A percentile compares a stretch with the other conserved stretches of the same genome.
phyloP scores from a whole-genome alignment of 2,888 invertebrate species.

The Drosophila mimetica region DNA sequence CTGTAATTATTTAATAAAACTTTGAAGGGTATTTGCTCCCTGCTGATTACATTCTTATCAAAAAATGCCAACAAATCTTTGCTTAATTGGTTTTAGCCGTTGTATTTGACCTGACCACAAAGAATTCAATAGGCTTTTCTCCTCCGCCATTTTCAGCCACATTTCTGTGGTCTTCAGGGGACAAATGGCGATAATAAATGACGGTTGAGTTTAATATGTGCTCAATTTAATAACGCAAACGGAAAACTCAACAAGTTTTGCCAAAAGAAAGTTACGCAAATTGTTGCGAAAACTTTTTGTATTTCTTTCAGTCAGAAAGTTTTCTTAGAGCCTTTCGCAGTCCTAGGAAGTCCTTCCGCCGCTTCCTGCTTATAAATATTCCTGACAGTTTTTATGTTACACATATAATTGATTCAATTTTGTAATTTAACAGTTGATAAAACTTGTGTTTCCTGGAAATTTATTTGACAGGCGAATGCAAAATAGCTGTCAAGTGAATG shows the following conservation, averaged over 20 bases:
- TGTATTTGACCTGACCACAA: background rate
- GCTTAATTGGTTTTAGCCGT: no score
- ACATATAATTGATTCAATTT: background rate
- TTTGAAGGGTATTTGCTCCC: constrained; percentile 4
- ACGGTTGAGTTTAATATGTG: constrained; percentile 19
- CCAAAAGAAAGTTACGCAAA: constrained; percentile 12
- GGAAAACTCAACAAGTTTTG: constrained; percentile 11
- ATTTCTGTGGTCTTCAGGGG: constrained; percentile 17
- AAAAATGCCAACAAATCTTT: no score
- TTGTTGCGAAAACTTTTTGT: constrained; percentile 10
- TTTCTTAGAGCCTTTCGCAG: constrained; percentile 14
- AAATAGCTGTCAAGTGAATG: background rate
- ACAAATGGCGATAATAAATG: constrained; percentile 18
- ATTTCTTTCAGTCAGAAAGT: constrained; percentile 9
- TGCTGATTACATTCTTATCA: constrained; percentile 22
- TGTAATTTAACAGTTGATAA: background rate
- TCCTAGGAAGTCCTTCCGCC: background rate
- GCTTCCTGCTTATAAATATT: constrained; percentile 1
- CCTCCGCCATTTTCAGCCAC: background rate
- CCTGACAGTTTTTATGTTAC: background rate
- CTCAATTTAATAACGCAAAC: constrained; percentile 28
- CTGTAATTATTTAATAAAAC: constrained; percentile 27
- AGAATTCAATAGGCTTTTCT: constrained; percentile 6
- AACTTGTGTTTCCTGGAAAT: background rate
- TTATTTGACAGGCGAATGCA: background rate